Evolutionary conservation across 1,140 invertebrate species (phyloP), one percentile per base, ranked within the genome.

Genomic region (Heliconius hermathena): DNA sequence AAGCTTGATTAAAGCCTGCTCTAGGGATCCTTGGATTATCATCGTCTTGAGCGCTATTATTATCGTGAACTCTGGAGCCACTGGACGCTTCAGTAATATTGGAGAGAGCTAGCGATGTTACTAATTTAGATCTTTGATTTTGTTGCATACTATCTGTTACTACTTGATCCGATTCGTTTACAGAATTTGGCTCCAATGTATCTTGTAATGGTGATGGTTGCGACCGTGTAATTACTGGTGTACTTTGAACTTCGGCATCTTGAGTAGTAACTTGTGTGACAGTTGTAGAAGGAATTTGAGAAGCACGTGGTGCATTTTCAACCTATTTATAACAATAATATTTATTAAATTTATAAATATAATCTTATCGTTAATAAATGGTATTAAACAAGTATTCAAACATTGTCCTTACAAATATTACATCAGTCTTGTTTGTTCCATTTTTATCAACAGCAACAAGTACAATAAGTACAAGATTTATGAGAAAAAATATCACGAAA

Each of bases 401-500:
- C 0, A 29, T 22, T 49, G 70, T 76, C 83, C 87, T 82, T 80
- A 89, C 87, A 49, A 71, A 73, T 70, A 71, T 79, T 41, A 76
- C 78, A 54, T 82, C 66, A 8, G 79, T 72, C 8, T 78, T 75
- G 8, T 81, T 60, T 1, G 70, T 71, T 38, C 76, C 29, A 26
- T 84, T 84, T 75, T 77, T 81, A 71, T 89, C 82, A 0, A 89
- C 73, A 2, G 89, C 82, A 0, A 91, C 80, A 71, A 85, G 41
- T 3, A 90, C 36, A 3, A 93, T 60, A 3, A 93, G 79, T 1
- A 88, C 36, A 0, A 92, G 8, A 49, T 92, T 93, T 18, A 91
- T 8, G 8, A 87, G 0, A 49, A 91, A 89, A 3, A 92, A 81
- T 1, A 90, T n/a, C 4, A 81, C 84, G 36, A 91, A 88, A 22